Percentiles rank a stretch among this genome's conserved stretches.
phyloP scores from a whole-genome alignment of 2,797 vertebrate species.

The Sebastes oblongus region DNA sequence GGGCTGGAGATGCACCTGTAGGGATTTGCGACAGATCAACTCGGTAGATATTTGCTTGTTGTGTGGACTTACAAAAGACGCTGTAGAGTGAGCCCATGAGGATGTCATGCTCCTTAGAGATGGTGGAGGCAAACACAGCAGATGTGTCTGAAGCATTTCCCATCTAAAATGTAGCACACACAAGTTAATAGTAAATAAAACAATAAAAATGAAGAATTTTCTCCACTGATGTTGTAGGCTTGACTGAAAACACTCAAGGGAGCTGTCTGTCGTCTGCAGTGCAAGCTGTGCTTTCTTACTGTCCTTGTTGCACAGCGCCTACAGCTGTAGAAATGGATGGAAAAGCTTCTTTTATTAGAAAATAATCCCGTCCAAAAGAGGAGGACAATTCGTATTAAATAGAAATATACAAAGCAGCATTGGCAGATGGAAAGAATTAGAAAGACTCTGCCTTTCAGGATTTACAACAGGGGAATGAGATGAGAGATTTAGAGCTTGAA shows the following conservation, averaged over 20 bases:
- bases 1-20: background rate
- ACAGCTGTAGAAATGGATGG: constrained; percentile 17
- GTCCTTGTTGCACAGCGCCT: constrained; percentile 2
- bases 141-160: constrained; percentile 82
- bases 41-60: background rate
- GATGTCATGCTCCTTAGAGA: constrained; percentile 84
- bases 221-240: background rate
- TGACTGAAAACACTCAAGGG: background rate
- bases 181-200: background rate
- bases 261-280: background rate
- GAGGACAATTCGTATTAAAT: constrained; percentile 22
- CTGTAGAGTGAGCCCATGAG: constrained; percentile 85
- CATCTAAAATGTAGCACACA: constrained; percentile 77
- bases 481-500: constrained; percentile 14
- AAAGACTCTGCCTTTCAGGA: constrained; percentile 28
- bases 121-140: constrained; percentile 80
- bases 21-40: background rate
- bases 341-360: constrained; percentile 4
- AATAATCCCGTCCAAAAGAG: constrained; percentile 41
- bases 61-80: constrained; percentile 83
- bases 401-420: constrained; percentile 22
- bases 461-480: constrained; percentile 21
- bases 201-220: background rate
- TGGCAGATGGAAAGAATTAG: constrained; percentile 45
- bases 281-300: background rate